Base-by-base conservation (phyloP, 1,140 invertebrate species). In the Plodia interpunctella region DNA sequence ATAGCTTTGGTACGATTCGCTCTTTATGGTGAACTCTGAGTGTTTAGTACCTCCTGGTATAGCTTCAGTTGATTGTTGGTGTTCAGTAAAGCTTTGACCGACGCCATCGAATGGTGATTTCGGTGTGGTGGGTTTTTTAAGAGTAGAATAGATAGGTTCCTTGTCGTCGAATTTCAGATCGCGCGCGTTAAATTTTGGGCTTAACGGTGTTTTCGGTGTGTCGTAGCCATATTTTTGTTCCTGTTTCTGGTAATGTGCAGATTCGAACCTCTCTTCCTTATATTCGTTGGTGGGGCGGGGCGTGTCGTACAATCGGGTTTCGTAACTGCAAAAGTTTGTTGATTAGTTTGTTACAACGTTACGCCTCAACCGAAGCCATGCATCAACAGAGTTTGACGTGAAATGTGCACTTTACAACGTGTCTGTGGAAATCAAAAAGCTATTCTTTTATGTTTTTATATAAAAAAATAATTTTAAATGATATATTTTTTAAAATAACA, bases 141-240 rank as follows among this genome's bases (percentile, higher is more conserved):
- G 60, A 0, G 83, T 70, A 0, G 81, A 86, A 44, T 88, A 87
- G 3, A 87, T 81, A 0, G 82, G 82, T 70, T 87, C 85, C 67
- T 81, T 87, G 4, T 83, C 80, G 11, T 90, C 87, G 55, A 89
- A 89, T 65, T 88, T 89, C 6, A 90, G 73, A 58, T 90, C 87
- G 55, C 88, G 75, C 5, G 90, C 90, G 66, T 90, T 90, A 66
- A 90, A 90, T 59, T 90, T 90, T 0, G 90, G 90, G 59, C 88
- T 90, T 28, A 90, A 54, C 0, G 88, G 83, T 0, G 87, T 76
- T 50, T 81, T 80, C 0, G 83, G 83, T 0, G 81, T 76, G 28
- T 90, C 89, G 51, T 88, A 87, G 0, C 78, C 78, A 62, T 68
- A 84, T 51, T 80, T 81, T 19, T 84, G 72, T 50, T 87, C 76